phyloP scores from a whole-genome alignment of 1,140 invertebrate genomes.

The Halyomorpha halys region DNA sequence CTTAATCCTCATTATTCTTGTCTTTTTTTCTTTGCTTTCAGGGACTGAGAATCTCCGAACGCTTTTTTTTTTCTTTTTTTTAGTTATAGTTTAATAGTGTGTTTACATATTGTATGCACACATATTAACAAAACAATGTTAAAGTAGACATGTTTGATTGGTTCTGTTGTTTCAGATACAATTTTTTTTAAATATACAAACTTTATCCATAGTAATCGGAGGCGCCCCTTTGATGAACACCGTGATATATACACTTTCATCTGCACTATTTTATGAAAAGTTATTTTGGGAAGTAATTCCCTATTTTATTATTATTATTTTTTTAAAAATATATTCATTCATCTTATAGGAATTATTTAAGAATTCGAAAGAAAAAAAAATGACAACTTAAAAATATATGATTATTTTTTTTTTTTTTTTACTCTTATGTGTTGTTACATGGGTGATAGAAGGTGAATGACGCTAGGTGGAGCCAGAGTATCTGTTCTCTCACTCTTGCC shows the following conservation, averaged over 20 bases:
- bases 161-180: conserved; percentile 25
- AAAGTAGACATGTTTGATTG: conserved; percentile 17
- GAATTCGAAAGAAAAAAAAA: conserved; percentile 10
- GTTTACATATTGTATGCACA: no score
- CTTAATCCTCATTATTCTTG: conserved; percentile 1
- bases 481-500: conserved; percentile 21
- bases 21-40: conserved; percentile 25
- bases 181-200: conserved; percentile 4
- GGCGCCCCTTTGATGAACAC: no score
- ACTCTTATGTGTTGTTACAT: conserved; percentile 27
- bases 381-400: conserved; percentile 16
- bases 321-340: conserved; percentile 1
- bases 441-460: conserved; percentile 22
- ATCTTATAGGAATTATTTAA: not conserved
- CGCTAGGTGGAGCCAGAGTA: conserved; percentile 23
- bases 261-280: not conserved
- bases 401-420: conserved; percentile 24
- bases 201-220: not conserved
- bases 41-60: conserved; percentile 9
- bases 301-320: not conserved
- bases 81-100: no score
- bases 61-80: not conserved
- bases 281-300: not conserved
- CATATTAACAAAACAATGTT: conserved; percentile 1
- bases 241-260: no score